Percentiles rank a stretch among this genome's conserved stretches.
Conservation (phyloP, 2,797 vertebrate species). For the Tauraco hartlaubi region DNA sequence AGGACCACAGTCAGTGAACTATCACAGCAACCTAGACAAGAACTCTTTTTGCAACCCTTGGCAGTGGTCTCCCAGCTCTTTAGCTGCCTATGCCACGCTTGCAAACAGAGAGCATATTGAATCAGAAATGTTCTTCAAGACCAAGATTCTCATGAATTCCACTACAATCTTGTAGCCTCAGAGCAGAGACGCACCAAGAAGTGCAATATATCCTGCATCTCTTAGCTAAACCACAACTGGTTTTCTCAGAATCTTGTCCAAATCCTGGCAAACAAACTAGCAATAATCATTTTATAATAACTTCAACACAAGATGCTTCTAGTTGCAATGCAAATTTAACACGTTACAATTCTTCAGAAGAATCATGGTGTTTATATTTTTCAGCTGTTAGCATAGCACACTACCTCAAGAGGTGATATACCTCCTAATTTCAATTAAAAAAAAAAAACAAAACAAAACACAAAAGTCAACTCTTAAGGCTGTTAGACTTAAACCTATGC, state of each 20-base stretch:
- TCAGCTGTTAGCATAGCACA: neutral
- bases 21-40: neutral
- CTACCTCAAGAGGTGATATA: neutral
- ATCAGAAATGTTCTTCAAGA: neutral
- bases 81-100: neutral
- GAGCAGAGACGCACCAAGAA: neutral
- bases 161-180: neutral
- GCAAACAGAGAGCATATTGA: neutral
- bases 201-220: neutral
- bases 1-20: neutral
- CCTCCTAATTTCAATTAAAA: neutral
- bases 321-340: neutral
- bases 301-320: neutral
- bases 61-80: neutral
- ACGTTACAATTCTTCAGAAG: neutral
- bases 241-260: constrained; percentile 35
- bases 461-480: neutral
- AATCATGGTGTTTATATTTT: neutral
- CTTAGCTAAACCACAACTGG: neutral
- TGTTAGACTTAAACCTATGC: neutral
- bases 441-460: no score
- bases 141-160: neutral
- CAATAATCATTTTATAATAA: neutral
- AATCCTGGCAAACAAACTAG: constrained; percentile 5
- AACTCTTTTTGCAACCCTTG: neutral